A percentile compares a stretch with the other conserved stretches of the same genome.
These are phyloP conservation scores for Acanthurus leucopareius DNA, from an alignment of 2,797 vertebrate genomes.

Conservation along the genomic window DNA sequence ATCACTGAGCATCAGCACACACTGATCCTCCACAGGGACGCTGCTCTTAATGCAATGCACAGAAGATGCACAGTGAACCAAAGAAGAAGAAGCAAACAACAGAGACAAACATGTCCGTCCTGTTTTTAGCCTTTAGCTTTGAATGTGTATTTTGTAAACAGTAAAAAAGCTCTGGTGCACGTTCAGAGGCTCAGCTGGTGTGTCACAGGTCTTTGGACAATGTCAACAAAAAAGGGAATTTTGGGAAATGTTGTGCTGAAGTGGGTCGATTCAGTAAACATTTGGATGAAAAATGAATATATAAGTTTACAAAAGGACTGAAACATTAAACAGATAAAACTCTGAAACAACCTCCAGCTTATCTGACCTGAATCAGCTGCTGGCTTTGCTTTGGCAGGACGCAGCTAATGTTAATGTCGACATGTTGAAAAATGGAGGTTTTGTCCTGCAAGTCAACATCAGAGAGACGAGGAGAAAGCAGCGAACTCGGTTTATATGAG, in stretches of 20 bases:
- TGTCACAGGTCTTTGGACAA: background rate
- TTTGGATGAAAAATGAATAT: background rate
- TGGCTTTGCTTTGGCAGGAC: background rate
- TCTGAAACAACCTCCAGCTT: background rate
- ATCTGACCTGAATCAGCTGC: background rate
- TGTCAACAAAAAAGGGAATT: background rate
- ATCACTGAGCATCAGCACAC: slow-evolving; percentile 1
- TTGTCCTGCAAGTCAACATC: background rate
- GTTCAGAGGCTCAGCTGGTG: slow-evolving; percentile 24
- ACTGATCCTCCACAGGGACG: background rate
- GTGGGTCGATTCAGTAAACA: background rate
- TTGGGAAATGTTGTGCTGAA: background rate
- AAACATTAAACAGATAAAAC: background rate
- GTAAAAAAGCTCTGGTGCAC: background rate
- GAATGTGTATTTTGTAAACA: slow-evolving; percentile 1
- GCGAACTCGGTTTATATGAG: no score
- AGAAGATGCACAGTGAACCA: background rate
- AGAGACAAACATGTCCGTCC: background rate
- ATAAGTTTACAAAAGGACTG: background rate
- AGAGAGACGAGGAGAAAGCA: background rate
- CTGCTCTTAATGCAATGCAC: background rate
- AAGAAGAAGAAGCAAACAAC: background rate
- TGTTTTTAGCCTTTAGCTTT: background rate
- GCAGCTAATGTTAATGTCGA: background rate
- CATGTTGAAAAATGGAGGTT: background rate